These are phyloP conservation scores for Spilarctia lutea DNA, from an alignment of 2,888 invertebrate genomes.

Conservation along the genomic window DNA sequence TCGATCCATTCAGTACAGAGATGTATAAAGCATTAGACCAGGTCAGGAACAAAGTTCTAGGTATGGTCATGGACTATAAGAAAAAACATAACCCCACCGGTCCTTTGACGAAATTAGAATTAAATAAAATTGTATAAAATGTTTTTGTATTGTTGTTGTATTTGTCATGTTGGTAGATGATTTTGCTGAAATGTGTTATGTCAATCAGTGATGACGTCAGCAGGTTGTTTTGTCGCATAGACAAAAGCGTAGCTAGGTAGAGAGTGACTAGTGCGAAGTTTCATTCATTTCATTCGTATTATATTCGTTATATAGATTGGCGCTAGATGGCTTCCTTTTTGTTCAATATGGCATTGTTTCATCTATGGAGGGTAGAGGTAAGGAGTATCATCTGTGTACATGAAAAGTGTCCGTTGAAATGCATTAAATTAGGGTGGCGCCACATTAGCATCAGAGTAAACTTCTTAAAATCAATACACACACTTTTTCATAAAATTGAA, in stretches of 20 bases:
- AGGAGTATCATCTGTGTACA: too few species aligned
- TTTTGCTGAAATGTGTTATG: neutral
- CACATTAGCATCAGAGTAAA: too few species aligned
- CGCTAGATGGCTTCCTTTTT: neutral
- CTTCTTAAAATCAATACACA: too few species aligned
- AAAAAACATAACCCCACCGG: slow-evolving; percentile 28
- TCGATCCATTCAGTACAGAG: slow-evolving; percentile 89
- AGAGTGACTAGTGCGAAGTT: neutral
- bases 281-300: neutral
- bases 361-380: too few species aligned
- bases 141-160: neutral
- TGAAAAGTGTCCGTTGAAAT: too few species aligned
- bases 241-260: neutral
- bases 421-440: too few species aligned
- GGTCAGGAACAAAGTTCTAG: slow-evolving; percentile 59
- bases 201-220: neutral
- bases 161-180: neutral
- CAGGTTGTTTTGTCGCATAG: neutral
- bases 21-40: slow-evolving; percentile 82
- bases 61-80: slow-evolving; percentile 57
- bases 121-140: slow-evolving; percentile 8
- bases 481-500: too few species aligned
- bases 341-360: neutral
- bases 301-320: neutral
- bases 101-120: neutral